phyloP scores from a whole-genome alignment of 2,113 vertebrate species.

The Equus przewalskii region DNA sequence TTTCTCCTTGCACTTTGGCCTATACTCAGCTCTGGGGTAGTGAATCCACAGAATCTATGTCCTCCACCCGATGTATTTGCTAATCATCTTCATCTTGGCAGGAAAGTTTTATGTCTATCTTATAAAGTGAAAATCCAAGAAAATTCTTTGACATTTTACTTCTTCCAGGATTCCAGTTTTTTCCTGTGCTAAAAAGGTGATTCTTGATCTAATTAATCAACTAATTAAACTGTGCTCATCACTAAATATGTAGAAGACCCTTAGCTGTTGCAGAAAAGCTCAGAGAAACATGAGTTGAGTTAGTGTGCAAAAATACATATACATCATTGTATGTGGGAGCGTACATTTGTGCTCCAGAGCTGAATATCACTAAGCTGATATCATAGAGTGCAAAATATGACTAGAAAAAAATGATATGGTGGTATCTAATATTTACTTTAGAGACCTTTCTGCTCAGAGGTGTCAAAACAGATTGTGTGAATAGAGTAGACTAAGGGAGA shows the following conservation, averaged over 20 bases:
- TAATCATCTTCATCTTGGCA: neutral
- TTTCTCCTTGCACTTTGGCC: neutral
- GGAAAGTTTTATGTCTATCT: neutral
- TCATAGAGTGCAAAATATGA: slow-evolving; percentile 78
- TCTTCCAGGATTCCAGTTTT: slow-evolving; percentile 2
- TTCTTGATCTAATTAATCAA: neutral
- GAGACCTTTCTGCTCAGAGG: slow-evolving; percentile 86
- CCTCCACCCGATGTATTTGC: neutral
- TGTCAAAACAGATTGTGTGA: slow-evolving; percentile 88
- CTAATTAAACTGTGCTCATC: neutral
- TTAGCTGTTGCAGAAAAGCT: neutral
- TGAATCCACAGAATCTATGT: neutral
- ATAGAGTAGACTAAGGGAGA: slow-evolving; percentile 84
- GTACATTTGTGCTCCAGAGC: slow-evolving; percentile 47
- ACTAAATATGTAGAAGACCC: neutral
- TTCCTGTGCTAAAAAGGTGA: neutral
- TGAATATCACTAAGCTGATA: slow-evolving; percentile 79
- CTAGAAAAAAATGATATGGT: slow-evolving; percentile 87
- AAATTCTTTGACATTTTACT: neutral
- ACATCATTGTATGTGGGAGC: neutral
- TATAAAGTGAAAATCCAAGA: neutral
- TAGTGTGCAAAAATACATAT: neutral
- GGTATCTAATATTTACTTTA: slow-evolving; percentile 86
- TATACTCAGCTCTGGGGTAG: neutral
- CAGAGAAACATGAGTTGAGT: neutral